These are phyloP conservation scores for Ethmia dodecea DNA, from an alignment of 2,888 invertebrate species.

Conservation along the genomic window DNA sequence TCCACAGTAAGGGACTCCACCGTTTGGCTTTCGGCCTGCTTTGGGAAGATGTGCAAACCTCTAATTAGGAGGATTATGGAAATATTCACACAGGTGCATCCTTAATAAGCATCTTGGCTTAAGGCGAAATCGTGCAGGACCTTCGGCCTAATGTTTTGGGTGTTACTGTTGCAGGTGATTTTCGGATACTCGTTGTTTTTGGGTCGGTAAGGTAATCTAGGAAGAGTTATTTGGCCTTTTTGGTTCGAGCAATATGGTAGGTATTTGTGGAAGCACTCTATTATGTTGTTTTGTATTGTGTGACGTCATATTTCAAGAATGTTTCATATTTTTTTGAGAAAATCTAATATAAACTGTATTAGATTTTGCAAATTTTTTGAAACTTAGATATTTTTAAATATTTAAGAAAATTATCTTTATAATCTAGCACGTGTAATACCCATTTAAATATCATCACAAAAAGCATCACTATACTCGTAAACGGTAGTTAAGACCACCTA, in stretches of 20 bases:
- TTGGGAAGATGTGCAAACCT: conserved; percentile 75
- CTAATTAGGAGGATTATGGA: conserved; percentile 76
- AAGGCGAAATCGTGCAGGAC: conserved; percentile 66
- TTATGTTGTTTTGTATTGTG: not conserved
- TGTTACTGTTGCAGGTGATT: conserved; percentile 64
- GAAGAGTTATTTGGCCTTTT: conserved; percentile 27
- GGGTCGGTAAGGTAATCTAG: conserved; percentile 52
- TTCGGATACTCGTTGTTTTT: conserved; percentile 43
- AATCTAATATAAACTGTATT: too few species aligned
- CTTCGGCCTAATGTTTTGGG: conserved; percentile 63
- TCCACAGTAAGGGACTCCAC: conserved; percentile 63
- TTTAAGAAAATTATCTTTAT: not conserved
- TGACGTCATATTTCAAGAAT: conserved; percentile 5
- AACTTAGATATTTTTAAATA: not conserved
- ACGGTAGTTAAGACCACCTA: conserved; percentile 60
- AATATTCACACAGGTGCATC: conserved; percentile 76
- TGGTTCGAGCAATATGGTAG: not conserved
- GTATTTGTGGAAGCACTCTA: conserved; percentile 1
- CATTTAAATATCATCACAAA: conserved; percentile 36
- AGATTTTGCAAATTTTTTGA: not conserved
- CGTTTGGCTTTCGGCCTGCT: conserved; percentile 59
- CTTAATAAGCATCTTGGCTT: conserved; percentile 73
- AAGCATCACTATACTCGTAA: conserved; percentile 34
- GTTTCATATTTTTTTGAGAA: too few species aligned
- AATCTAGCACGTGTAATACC: conserved; percentile 37